Base-by-base conservation (phyloP, 2,888 invertebrate species). In the Cryptophagus acutangulus region DNA sequence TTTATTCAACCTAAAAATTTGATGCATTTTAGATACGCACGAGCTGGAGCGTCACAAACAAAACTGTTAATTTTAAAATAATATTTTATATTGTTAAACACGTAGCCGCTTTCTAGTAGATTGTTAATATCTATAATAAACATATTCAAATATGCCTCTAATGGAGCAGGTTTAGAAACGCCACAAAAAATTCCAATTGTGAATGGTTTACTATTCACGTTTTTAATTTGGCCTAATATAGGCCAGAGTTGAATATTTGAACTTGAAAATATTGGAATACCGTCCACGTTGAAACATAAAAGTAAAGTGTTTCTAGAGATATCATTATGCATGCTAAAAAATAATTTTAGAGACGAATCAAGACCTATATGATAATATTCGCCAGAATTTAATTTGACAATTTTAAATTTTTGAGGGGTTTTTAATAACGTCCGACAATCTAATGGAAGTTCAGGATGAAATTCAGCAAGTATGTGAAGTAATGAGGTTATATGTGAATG, bases 31-130 rank as follows among this genome's bases (percentile, higher is more conserved):
- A 54, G 29, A 30, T 40, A 52, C 6, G 47, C 16, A 36, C 45
- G 33, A n/a, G 54, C 51, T n/a, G 48, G 52, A 25, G 46, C 42
- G 40, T 54, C 54, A 39, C 54, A 54, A 37, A 42, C 18, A 36
- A 54, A 44, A 24, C 43, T 38, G 33, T 33, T 25, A 18, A 55
- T 33, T 35, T 35, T 33, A 25, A 51, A 30, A 24, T 10, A 8
- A 36, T 38, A 39, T 15, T 34, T n/a, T 3, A 5, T 4, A 15
- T 31, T 15, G 4, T 2, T 8, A 5, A 3, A 15, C 16, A 15
- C 4, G 8, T 15, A 13, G 3, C 31, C 31, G n/a, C 16, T 31
- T 8, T 31, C 4, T n/a, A 26, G n/a, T 31, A 15, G n/a, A 15
- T 31, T 15, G 5, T 3, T 15, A 15, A 15, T 15, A 5, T 15